Conservation (phyloP, 2,797 vertebrate species). For the Ptychobarbus kaznakovi region DNA sequence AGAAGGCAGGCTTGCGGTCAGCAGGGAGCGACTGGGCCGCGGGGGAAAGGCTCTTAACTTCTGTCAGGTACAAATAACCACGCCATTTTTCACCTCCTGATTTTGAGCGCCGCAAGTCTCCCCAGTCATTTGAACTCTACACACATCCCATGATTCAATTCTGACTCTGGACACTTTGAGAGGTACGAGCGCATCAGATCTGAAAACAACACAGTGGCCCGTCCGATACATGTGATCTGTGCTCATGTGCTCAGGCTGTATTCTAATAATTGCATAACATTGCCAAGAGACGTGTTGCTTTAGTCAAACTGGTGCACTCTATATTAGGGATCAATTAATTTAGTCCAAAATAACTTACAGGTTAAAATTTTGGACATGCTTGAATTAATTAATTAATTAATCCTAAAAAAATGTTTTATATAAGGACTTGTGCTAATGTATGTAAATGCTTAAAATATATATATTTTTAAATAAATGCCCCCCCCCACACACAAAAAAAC, state of each 20-base stretch:
- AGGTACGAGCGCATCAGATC: slow-evolving; percentile 59
- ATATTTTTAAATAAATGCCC: background rate
- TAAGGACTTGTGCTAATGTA: background rate
- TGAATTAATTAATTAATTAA: background rate
- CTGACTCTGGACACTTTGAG: slow-evolving; percentile 68
- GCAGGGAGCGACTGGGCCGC: slow-evolving; percentile 77
- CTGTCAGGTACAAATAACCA: slow-evolving; percentile 87
- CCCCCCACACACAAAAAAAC: too few species aligned
- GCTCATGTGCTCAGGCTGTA: background rate
- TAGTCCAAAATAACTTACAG: background rate
- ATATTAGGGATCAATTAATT: slow-evolving; percentile 9
- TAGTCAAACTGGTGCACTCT: background rate
- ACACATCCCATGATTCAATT: slow-evolving; percentile 80
- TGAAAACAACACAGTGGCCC: slow-evolving; percentile 55
- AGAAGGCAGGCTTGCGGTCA: slow-evolving; percentile 80
- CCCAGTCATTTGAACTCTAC: slow-evolving; percentile 81
- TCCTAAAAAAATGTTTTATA: background rate
- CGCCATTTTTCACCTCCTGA: slow-evolving; percentile 83
- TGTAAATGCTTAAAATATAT: background rate
- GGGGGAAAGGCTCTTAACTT: slow-evolving; percentile 87
- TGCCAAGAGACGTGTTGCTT: slow-evolving; percentile 19
- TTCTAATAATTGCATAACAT: slow-evolving; percentile 28
- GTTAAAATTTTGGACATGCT: slow-evolving; percentile 3
- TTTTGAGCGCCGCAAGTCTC: slow-evolving; percentile 83
- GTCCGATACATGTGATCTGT: slow-evolving; percentile 1